phyloP scores from a whole-genome alignment of 2,797 vertebrate genomes.

The Paramormyrops hopkinsi region DNA sequence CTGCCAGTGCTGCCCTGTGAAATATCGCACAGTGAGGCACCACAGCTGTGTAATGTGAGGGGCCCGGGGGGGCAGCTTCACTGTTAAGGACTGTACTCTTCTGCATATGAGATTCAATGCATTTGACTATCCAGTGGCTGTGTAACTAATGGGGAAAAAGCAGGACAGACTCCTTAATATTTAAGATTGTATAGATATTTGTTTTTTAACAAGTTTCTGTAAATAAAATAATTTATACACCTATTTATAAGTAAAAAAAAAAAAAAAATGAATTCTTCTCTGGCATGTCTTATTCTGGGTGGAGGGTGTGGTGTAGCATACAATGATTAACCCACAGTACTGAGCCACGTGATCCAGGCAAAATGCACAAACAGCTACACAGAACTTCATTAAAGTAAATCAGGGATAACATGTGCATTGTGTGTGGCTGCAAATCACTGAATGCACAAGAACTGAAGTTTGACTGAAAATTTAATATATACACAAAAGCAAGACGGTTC shows the following conservation, averaged over 20 bases:
- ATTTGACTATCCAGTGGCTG: conserved; percentile 98
- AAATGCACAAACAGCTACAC: neutral
- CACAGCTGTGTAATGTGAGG: conserved; percentile 87
- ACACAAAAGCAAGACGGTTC: neutral
- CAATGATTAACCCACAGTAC: neutral
- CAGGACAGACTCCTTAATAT: conserved; percentile 99
- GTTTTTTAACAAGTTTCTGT: conserved; percentile 99
- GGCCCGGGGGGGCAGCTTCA: conserved; percentile 75
- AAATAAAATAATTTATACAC: conserved; percentile 99
- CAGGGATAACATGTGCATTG: neutral
- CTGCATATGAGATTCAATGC: conserved; percentile 88
- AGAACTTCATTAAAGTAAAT: neutral
- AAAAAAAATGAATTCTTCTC: conserved; percentile 50
- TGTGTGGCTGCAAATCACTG: neutral
- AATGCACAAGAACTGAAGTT: neutral
- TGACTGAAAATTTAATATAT: conserved; percentile 14
- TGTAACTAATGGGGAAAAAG: conserved; percentile 99
- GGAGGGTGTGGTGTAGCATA: neutral
- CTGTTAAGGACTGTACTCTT: conserved; percentile 85
- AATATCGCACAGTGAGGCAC: conserved; percentile 66
- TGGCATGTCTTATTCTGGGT: conserved; percentile 8
- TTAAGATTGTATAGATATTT: conserved; percentile 99
- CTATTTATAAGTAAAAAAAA: conserved; percentile 94
- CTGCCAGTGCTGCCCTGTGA: conserved; percentile 43
- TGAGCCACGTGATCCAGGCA: neutral